These are phyloP conservation scores for Streptopelia turtur DNA, from an alignment of 2,797 vertebrate genomes.

Conservation along the genomic window DNA sequence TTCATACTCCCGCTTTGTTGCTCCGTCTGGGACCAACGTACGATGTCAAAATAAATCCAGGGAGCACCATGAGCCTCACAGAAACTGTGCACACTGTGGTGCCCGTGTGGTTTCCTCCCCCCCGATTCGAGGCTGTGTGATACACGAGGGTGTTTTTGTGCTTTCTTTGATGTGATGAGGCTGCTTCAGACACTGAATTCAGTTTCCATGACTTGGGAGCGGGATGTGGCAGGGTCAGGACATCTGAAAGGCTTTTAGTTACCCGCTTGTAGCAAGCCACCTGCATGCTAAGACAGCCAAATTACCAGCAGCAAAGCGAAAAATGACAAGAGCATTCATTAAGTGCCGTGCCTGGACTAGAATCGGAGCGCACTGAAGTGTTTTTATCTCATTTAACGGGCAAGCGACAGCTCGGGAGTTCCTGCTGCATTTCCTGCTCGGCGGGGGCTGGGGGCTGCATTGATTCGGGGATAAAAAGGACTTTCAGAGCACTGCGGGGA, in stretches of 20 bases:
- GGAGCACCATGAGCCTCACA: not conserved
- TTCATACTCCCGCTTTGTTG: not conserved
- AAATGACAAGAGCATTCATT: constrained; percentile 73
- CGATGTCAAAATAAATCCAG: constrained; percentile 46
- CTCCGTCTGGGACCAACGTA: not conserved
- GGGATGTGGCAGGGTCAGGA: constrained; percentile 52
- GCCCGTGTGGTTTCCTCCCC: not conserved
- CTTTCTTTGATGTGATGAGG: constrained; percentile 28
- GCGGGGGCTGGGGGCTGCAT: constrained; percentile 52
- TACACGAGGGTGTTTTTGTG: not conserved
- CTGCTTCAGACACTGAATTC: constrained; percentile 12
- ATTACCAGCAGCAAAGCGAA: constrained; percentile 65
- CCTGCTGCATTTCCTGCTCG: constrained; percentile 63
- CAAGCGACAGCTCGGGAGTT: constrained; percentile 22
- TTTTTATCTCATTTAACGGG: constrained; percentile 65
- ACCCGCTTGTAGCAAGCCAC: constrained; percentile 62
- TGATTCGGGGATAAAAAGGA: constrained; percentile 61
- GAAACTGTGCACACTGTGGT: not conserved
- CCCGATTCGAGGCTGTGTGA: not conserved
- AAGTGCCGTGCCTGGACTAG: constrained; percentile 47
- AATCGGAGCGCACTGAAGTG: constrained; percentile 52
- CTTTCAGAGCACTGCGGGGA: constrained; percentile 48
- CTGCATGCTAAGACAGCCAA: constrained; percentile 66
- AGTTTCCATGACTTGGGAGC: constrained; percentile 39
- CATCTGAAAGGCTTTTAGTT: constrained; percentile 70